Evolutionary conservation across 2,113 vertebrate genomes (phyloP), one percentile per base, ranked within the genome.

Genomic region (Rousettus leschenaultii): DNA sequence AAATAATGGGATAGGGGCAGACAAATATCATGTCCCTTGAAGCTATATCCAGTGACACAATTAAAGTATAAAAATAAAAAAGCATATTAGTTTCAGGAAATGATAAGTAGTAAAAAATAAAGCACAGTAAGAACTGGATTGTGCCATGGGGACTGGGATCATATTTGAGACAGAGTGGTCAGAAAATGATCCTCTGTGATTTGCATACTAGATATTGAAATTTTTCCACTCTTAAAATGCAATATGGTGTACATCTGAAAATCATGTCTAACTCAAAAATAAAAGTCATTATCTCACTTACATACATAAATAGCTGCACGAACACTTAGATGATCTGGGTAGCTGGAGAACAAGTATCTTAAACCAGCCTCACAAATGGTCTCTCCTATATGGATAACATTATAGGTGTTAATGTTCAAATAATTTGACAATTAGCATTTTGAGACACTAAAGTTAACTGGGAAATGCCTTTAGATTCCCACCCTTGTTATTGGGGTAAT

Each of bases 101-200:
- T 3, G 14, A 51, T 16, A 22, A 19, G 5, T 11, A 4, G 22
- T 16, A 4, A 45, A 30, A 51, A 53, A 51, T 10, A 73, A 68
- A 35, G 16, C 12, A 26, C 33, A 26, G 4, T 13, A 4, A 73
- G 21, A 26, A 53, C 38, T 1, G 0, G 10, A 48, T 19, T n/a
- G 11, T 1, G 5, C 11, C 68, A 6, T 28, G 40, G n/a, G 24
- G 1, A 1, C 1, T 18, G 28, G 26, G 21, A 30, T 11, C 5
- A 21, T 21, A 11, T 40, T 2, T 53, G 26, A 68, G 35, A 53
- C 24, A 30, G n/a, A 26, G 3, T 6, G 12, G 24, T 48, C 38
- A 66, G 45, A 51, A 79, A 55, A 57, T 30, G n/a, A 1, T n/a
- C 18, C 18, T 45, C 12, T 3, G 14, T 4, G 68, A 2, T 45